Conservation (phyloP, 2,113 vertebrate genomes). For the Antechinus stuartii region DNA sequence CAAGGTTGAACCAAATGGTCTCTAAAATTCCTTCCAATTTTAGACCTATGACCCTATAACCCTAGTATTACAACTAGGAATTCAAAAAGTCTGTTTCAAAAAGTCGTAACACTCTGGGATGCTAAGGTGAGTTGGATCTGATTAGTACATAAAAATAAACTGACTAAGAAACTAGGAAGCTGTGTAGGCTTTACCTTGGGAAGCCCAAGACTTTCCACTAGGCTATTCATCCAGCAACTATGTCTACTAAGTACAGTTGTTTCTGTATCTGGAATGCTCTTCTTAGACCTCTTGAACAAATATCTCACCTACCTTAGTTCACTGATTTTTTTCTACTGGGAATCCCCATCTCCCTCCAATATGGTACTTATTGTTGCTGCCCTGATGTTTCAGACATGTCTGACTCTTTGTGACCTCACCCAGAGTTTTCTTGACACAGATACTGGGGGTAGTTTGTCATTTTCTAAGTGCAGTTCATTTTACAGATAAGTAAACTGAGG, state of each 20-base stretch:
- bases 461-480: neutral
- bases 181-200: neutral
- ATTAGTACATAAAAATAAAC: neutral
- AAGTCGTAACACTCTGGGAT: neutral
- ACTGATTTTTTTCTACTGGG: neutral
- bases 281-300: slow-evolving; percentile 74
- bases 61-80: neutral
- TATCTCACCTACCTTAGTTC: neutral
- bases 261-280: slow-evolving; percentile 70
- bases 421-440: neutral
- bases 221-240: no score
- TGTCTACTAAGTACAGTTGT: neutral
- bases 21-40: neutral
- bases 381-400: neutral
- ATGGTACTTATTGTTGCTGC: neutral
- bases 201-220: neutral
- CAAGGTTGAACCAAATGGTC: neutral
- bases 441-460: neutral
- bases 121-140: neutral
- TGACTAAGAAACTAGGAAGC: neutral
- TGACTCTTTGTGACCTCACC: neutral
- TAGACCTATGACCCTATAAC: neutral
- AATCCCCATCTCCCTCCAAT: no score
- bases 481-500: neutral
- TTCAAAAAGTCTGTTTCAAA: neutral